phyloP scores from a whole-genome alignment of 2,797 vertebrate species.

The Bucorvus abyssinicus region DNA sequence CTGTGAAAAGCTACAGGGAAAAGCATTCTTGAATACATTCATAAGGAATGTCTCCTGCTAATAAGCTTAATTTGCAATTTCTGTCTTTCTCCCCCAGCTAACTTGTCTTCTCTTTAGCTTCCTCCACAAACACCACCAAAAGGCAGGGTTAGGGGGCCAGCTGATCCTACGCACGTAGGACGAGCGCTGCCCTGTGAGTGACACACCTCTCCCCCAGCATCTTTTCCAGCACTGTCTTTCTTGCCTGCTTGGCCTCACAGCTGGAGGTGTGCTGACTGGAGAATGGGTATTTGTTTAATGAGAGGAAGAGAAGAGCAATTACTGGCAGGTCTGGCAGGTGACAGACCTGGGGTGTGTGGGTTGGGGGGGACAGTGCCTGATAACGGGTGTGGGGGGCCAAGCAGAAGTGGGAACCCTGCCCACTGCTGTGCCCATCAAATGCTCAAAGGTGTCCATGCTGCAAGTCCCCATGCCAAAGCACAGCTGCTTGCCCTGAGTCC shows the following conservation, averaged over 20 bases:
- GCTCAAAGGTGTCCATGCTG: neutral
- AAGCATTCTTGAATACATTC: slow-evolving; percentile 50
- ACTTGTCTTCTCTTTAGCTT: slow-evolving; percentile 21
- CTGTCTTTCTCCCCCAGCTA: neutral
- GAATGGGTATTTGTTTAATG: neutral
- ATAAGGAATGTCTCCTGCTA: slow-evolving; percentile 11
- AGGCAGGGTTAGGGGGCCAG: neutral
- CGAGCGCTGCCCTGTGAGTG: neutral
- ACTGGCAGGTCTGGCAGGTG: neutral
- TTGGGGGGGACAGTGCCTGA: too few relatives aligned
- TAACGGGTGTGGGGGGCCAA: neutral
- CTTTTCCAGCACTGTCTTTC: neutral
- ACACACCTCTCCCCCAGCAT: neutral
- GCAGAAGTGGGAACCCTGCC: neutral
- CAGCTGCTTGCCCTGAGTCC: neutral
- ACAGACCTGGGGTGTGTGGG: neutral
- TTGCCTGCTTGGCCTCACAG: neutral
- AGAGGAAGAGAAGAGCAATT: neutral
- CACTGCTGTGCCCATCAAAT: neutral
- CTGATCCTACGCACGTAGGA: neutral
- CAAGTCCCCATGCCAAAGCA: neutral
- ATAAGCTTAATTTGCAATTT: slow-evolving; percentile 45
- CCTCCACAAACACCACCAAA: slow-evolving; percentile 12
- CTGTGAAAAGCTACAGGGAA: slow-evolving; percentile 28
- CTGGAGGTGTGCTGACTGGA: neutral